Base-by-base conservation (phyloP, 2,113 vertebrate species). In the Pampusana beccarii region DNA sequence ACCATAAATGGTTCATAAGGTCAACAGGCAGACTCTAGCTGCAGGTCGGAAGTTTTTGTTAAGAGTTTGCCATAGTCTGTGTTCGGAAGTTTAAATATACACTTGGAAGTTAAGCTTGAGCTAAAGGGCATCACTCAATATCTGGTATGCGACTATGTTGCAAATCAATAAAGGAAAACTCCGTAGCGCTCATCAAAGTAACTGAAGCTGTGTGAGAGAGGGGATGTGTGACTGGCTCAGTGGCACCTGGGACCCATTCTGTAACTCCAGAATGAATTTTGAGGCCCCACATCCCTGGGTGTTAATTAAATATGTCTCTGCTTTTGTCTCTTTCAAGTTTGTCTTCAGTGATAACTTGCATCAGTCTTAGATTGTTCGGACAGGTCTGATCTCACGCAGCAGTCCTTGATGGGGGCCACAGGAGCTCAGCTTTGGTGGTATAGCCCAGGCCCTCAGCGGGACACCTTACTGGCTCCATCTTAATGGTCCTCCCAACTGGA, bases 141-240 rank as follows among this genome's bases (percentile, higher is more conserved):
- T 53, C 34, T 66, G n/a, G 15, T 53, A 51, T 7, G 25, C 11
- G 66, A 33, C 28, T 62, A 17, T 13, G 16, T 0, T 74, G 51
- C 58, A 94, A 92, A 86, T 57, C 10, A 57, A 77, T 74, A 42
- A 90, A 75, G 71, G 44, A 80, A 64, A 51, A 29, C 26, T 75
- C 48, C 10, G 48, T 38, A 60, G 34, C 9, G 53, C 33, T 29
- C 4, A 11, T 44, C 23, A 38, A 36, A 86, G 38, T 20, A 82
- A 75, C 16, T 7, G 38, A n/a, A 92, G n/a, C 18, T 69, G 60
- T 1, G 1, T 53, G 26, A 60, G 24, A 62, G 13, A 84, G 6
- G 16, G 29, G 21, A 2, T 53, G 2, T 0, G 3, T 77, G 54
- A 26, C 6, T 5, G 33, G 10, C 25, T 65, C n/a, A 7, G 48